Conservation (phyloP, 2,888 invertebrate species). For the Zonitis immaculata region DNA sequence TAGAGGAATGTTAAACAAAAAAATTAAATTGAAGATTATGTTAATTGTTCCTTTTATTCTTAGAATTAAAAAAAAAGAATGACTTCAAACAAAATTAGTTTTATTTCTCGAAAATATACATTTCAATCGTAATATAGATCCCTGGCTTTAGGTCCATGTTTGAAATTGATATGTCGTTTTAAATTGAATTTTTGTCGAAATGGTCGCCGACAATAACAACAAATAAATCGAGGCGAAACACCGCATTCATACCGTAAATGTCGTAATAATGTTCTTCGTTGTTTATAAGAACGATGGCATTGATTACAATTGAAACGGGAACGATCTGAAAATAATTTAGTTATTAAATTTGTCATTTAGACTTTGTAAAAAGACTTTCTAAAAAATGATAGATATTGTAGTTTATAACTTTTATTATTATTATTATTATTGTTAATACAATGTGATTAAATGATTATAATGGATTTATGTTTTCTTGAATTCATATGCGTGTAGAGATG, state of each 20-base stretch:
- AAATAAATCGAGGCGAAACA: not conserved
- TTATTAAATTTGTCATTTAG: too few relatives aligned
- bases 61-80: too few relatives aligned
- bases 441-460: not conserved
- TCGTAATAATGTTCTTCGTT: constrained; percentile 25
- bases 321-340: not conserved
- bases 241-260: constrained; percentile 26
- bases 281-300: constrained; percentile 32
- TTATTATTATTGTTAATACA: not conserved
- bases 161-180: not conserved
- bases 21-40: not conserved
- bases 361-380: too few relatives aligned
- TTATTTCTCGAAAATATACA: too few relatives aligned
- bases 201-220: not conserved
- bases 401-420: not conserved
- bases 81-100: too few relatives aligned
- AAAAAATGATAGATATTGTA: too few relatives aligned
- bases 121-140: too few relatives aligned
- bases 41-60: too few relatives aligned
- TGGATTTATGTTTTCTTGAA: not conserved
- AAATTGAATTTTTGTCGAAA: not conserved
- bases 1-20: not conserved
- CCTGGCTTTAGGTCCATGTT: not conserved
- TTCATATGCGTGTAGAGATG: constrained; percentile 7
- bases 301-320: constrained; percentile 4